Percentiles rank a stretch among this genome's conserved stretches.
phyloP scores from a whole-genome alignment of 2,888 invertebrate species.

The Gibbula magus region DNA sequence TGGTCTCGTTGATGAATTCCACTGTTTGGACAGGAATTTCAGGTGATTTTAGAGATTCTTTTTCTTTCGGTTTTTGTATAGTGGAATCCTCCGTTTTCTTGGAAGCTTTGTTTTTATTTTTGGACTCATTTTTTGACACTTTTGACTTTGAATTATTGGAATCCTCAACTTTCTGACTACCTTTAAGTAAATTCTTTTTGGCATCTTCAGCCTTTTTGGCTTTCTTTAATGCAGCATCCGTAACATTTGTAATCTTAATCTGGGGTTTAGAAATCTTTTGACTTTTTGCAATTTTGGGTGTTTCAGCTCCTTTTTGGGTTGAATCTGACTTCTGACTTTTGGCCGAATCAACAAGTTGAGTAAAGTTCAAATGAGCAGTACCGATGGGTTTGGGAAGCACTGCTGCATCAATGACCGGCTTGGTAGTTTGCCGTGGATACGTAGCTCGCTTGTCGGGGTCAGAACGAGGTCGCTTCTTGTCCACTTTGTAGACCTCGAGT shows the following conservation, averaged over 20 bases:
- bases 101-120: not conserved
- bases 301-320: not conserved
- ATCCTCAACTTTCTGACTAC: slow-evolving; percentile 18
- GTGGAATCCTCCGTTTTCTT: slow-evolving; percentile 1
- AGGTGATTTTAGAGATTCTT: not conserved
- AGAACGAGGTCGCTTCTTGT: not conserved
- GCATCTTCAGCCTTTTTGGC: slow-evolving; percentile 13
- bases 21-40: not conserved
- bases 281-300: slow-evolving; percentile 9
- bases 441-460: not conserved
- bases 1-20: not conserved
- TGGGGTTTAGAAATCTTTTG: slow-evolving; percentile 9
- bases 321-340: not conserved
- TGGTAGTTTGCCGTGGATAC: not conserved
- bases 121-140: not conserved
- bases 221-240: slow-evolving; percentile 14
- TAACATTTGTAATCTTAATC: slow-evolving; percentile 9
- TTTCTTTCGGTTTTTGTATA: not conserved
- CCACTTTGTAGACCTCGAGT: slow-evolving; percentile 14
- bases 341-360: not conserved
- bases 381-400: not conserved
- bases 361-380: not conserved
- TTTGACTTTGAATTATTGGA: slow-evolving; percentile 7
- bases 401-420: not conserved
- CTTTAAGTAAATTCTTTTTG: slow-evolving; percentile 4